These are phyloP conservation scores for Crenuchus spilurus DNA, from an alignment of 2,797 vertebrate genomes.

Conservation along the genomic window DNA sequence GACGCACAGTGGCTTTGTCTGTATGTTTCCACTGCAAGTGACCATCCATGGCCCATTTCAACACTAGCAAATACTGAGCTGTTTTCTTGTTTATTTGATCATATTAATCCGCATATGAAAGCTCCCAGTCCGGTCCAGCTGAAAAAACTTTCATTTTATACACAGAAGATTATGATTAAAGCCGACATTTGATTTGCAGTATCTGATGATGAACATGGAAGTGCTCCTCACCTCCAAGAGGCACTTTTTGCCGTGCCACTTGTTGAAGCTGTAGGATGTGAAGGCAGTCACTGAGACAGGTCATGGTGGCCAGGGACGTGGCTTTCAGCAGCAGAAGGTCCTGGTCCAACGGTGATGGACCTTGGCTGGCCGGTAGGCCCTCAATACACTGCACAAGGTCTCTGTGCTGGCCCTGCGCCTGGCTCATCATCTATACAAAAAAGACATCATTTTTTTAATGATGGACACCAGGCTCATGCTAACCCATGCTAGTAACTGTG, in stretches of 20 bases:
- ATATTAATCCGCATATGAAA: no score
- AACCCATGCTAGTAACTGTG: no score
- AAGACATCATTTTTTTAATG: neutral
- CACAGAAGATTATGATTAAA: neutral
- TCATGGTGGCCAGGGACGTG: conserved; percentile 98
- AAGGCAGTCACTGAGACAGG: conserved; percentile 96
- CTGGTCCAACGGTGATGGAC: conserved; percentile 92
- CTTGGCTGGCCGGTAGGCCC: conserved; percentile 86
- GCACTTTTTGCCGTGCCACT: conserved; percentile 85
- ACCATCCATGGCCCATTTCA: no score
- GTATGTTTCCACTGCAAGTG: no score
- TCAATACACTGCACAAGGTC: conserved; percentile 94
- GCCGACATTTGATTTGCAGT: no score
- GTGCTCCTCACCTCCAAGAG: conserved; percentile 81
- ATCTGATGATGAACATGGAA: neutral
- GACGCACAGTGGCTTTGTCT: no score
- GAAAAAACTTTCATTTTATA: no score
- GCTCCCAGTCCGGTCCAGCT: no score
- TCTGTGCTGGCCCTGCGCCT: conserved; percentile 93
- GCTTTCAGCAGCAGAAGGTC: conserved; percentile 97
- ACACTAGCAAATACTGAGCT: no score
- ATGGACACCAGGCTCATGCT: neutral
- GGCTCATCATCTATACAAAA: conserved; percentile 90
- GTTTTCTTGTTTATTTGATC: no score
- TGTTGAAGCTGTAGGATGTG: conserved; percentile 97